Percentiles rank a stretch among this genome's conserved stretches.
phyloP scores from a whole-genome alignment of 2,888 invertebrate species.

The Drosophila anomalipes region DNA sequence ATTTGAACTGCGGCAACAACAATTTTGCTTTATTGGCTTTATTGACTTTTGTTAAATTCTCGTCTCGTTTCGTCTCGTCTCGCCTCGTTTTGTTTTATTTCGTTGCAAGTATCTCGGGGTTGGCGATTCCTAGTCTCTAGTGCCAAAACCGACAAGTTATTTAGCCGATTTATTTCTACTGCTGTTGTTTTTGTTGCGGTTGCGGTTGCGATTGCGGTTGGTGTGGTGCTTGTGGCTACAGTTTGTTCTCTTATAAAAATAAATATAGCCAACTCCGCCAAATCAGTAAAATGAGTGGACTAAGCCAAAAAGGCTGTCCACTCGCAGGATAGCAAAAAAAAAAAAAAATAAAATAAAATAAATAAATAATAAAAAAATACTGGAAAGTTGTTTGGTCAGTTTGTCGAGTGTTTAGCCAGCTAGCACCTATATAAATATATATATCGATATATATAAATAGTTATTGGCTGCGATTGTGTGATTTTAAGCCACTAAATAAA shows the following conservation, averaged over 20 bases:
- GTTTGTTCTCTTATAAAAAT: constrained; percentile 73
- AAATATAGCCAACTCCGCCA: constrained; percentile 68
- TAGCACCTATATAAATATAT: constrained; percentile 5
- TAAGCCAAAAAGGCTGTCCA: constrained; percentile 22
- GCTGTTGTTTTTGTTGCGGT: constrained; percentile 16
- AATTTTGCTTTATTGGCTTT: constrained; percentile 76
- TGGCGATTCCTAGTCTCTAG: constrained; percentile 54
- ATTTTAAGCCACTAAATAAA: neutral
- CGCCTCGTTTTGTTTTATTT: constrained; percentile 19
- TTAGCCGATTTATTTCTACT: constrained; percentile 50
- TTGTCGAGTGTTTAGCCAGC: constrained; percentile 32
- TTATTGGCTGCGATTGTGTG: neutral
- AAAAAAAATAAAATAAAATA: neutral
- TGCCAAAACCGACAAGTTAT: constrained; percentile 62
- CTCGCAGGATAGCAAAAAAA: constrained; percentile 45
- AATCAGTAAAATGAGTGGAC: constrained; percentile 62
- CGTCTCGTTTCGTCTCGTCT: constrained; percentile 41
- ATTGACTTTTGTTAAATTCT: constrained; percentile 79
- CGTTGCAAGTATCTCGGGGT: constrained; percentile 36
- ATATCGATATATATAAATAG: neutral
- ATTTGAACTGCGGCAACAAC: constrained; percentile 50
- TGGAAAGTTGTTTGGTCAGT: constrained; percentile 83
- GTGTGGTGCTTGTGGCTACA: constrained; percentile 11
- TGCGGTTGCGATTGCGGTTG: constrained; percentile 7
- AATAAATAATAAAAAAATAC: constrained; percentile 63